These are phyloP conservation scores for Tautogolabrus adspersus DNA, from an alignment of 2,113 vertebrate genomes.

Conservation along the genomic window DNA sequence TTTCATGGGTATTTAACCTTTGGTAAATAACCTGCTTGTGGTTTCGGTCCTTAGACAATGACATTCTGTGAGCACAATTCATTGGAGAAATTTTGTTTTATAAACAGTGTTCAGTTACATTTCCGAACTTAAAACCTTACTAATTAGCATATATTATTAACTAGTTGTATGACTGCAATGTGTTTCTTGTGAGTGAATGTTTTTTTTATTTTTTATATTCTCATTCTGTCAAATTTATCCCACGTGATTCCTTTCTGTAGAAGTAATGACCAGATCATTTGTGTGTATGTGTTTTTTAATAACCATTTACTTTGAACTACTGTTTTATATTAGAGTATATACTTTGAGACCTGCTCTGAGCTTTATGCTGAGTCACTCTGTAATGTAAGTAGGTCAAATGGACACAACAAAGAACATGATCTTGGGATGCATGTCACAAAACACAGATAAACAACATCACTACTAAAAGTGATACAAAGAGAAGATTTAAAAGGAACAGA, in stretches of 20 bases:
- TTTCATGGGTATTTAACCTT: conserved; percentile 65
- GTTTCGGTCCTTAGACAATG: conserved; percentile 7
- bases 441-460: neutral
- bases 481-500: neutral
- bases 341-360: neutral
- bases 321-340: conserved; percentile 16
- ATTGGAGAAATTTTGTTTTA: conserved; percentile 1
- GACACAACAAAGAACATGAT: neutral
- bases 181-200: neutral
- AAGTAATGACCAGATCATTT: neutral
- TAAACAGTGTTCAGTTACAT: neutral
- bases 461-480: neutral
- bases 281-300: neutral
- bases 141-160: neutral
- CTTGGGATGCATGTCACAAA: neutral
- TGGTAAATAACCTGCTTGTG: conserved; percentile 35
- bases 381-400: conserved; percentile 13
- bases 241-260: neutral
- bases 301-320: neutral
- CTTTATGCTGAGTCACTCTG: conserved; percentile 36
- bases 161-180: too few relatives aligned
- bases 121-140: neutral
- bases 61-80: neutral
- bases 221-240: neutral
- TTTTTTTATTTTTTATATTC: neutral